phyloP scores from a whole-genome alignment of 1,140 invertebrate genomes.

The Drosophila nigromelanica region DNA sequence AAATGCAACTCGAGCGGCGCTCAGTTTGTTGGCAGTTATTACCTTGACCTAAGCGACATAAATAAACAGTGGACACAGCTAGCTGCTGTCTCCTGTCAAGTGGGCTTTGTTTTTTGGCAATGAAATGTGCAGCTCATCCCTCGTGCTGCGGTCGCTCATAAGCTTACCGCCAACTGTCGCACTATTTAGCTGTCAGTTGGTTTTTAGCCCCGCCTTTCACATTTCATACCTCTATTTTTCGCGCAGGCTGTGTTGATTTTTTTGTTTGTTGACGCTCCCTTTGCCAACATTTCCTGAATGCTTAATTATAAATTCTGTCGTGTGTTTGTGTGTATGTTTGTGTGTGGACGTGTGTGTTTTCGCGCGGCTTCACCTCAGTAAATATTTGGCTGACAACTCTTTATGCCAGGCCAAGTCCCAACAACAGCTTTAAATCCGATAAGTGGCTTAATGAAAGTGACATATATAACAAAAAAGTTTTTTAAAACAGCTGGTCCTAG shows the following conservation, averaged over 20 bases:
- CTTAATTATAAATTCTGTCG: conserved; percentile 69
- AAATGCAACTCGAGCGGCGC: no score
- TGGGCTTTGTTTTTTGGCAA: conserved; percentile 24
- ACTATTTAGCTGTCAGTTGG: conserved; percentile 44
- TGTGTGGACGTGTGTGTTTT: conserved; percentile 21
- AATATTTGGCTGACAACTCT: conserved; percentile 29
- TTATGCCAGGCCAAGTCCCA: conserved; percentile 2
- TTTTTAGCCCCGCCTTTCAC: conserved; percentile 7
- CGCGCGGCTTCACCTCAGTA: conserved; percentile 23
- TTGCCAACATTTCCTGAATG: conserved; percentile 63
- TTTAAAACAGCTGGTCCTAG: no score
- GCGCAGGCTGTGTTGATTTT: neutral
- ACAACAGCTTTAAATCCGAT: conserved; percentile 27
- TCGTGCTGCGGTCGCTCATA: conserved; percentile 37
- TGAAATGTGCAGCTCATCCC: conserved; percentile 45
- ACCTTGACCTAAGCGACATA: conserved; percentile 35
- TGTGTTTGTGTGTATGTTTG: conserved; percentile 38
- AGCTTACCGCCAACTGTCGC: conserved; percentile 45
- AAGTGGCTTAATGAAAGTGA: conserved; percentile 14
- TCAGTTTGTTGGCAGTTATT: conserved; percentile 15
- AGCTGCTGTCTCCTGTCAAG: conserved; percentile 26
- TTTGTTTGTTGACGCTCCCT: conserved; percentile 31
- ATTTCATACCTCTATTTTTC: neutral
- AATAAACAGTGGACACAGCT: conserved; percentile 1
- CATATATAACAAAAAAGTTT: neutral